Evolutionary conservation across 2,888 invertebrate species (phyloP).

Genomic region (Drosophila prolongata): DNA sequence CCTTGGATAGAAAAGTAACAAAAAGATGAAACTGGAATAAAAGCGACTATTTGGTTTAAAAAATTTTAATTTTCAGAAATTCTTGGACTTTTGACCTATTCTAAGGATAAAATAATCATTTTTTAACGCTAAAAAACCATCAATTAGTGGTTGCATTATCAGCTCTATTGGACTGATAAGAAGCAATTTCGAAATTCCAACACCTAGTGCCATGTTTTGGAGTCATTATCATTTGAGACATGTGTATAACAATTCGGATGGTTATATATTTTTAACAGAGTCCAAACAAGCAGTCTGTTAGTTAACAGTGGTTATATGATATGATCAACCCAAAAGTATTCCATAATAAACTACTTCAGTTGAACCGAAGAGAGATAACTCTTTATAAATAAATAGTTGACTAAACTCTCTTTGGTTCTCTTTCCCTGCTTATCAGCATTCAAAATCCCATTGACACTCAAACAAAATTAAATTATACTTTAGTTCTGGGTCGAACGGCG

Average conservation of each 20-base stretch:
- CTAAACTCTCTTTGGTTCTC: not conserved
- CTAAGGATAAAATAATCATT: not conserved
- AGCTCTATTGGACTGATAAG: slow-evolving; percentile 22
- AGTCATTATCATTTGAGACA: slow-evolving; percentile 18
- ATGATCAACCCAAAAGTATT: slow-evolving; percentile 10
- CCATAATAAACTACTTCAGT: not conserved
- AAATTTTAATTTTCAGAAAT: no score
- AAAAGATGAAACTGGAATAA: no score
- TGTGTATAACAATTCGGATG: slow-evolving; percentile 9
- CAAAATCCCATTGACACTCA: slow-evolving; percentile 17
- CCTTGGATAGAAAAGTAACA: no score
- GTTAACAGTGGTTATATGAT: not conserved
- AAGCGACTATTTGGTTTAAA: no score
- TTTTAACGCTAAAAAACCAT: slow-evolving; percentile 1
- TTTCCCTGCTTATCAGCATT: slow-evolving; percentile 54
- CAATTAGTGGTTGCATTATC: slow-evolving; percentile 39
- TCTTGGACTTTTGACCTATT: not conserved
- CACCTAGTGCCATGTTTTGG: slow-evolving; percentile 20
- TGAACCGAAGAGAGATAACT: not conserved
- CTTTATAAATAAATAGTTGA: no score
- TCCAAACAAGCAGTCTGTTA: no score
- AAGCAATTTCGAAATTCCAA: slow-evolving; percentile 21
- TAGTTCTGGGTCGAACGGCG: slow-evolving; percentile 53
- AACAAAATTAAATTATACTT: slow-evolving; percentile 35
- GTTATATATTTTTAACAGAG: not conserved